Percentiles rank a stretch among this genome's conserved stretches.
Evolutionary conservation across 2,888 invertebrate genomes (phyloP).

Genomic region (Napeogenes inachia): DNA sequence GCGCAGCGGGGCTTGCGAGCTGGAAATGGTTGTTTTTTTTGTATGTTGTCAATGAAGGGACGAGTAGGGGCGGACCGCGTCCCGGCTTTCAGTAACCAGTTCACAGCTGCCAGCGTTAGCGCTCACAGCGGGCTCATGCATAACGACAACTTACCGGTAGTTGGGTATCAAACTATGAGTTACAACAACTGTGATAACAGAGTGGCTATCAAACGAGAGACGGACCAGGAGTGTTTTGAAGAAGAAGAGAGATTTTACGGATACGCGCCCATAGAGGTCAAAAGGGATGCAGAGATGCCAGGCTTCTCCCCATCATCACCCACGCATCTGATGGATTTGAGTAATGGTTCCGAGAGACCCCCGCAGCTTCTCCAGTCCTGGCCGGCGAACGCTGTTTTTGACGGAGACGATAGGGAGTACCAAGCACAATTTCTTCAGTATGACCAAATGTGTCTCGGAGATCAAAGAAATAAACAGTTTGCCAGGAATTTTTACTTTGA

Average conservation of each 20-base stretch:
- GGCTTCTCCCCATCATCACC: slow-evolving; percentile 62
- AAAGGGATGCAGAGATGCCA: slow-evolving; percentile 48
- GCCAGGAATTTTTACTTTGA: slow-evolving; percentile 59
- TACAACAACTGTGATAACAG: slow-evolving; percentile 60
- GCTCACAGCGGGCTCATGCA: slow-evolving; percentile 49
- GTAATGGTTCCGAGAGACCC: slow-evolving; percentile 62
- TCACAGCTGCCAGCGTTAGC: slow-evolving; percentile 52
- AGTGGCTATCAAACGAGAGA: slow-evolving; percentile 66
- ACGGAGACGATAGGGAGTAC: slow-evolving; percentile 55
- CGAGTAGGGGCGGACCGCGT: slow-evolving; percentile 63
- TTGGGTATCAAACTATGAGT: slow-evolving; percentile 53
- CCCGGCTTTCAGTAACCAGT: slow-evolving; percentile 46
- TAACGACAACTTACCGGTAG: slow-evolving; percentile 33
- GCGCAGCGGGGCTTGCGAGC: slow-evolving; percentile 45
- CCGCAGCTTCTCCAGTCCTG: slow-evolving; percentile 44
- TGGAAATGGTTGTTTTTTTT: slow-evolving; percentile 69
- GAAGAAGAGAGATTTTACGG: slow-evolving; percentile 65
- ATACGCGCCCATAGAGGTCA: slow-evolving; percentile 59
- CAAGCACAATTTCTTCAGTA: slow-evolving; percentile 49
- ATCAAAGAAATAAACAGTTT: slow-evolving; percentile 54
- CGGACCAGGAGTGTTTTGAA: slow-evolving; percentile 58
- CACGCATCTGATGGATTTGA: slow-evolving; percentile 67
- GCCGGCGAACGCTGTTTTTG: slow-evolving; percentile 50
- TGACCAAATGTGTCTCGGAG: slow-evolving; percentile 50
- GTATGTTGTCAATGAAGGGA: slow-evolving; percentile 75